Conservation (phyloP, 2,113 vertebrate species). For the Forbesichthys papilliferus region DNA sequence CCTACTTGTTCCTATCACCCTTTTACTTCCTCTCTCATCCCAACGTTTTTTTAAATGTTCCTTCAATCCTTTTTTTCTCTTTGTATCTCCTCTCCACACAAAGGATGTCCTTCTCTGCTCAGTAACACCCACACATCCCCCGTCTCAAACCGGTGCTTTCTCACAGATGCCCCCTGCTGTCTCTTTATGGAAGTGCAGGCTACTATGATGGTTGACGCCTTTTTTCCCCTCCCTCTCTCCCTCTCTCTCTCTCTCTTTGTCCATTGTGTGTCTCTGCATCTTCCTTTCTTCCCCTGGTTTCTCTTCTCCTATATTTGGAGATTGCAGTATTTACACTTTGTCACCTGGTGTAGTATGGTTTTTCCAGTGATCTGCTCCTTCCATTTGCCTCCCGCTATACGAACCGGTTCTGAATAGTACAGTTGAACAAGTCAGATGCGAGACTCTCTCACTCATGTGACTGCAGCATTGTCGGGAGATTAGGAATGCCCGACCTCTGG, state of each 20-base stretch:
- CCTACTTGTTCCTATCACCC: slow-evolving; percentile 12
- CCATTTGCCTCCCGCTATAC: background rate
- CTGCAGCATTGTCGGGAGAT: slow-evolving; percentile 7
- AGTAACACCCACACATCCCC: slow-evolving; percentile 44
- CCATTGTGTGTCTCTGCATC: background rate
- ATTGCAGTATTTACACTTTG: background rate
- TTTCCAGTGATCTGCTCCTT: background rate
- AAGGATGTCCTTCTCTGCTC: slow-evolving; percentile 33
- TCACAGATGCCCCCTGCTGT: slow-evolving; percentile 65
- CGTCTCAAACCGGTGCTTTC: slow-evolving; percentile 12
- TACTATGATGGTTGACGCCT: slow-evolving; percentile 36
- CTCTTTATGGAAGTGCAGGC: slow-evolving; percentile 39
- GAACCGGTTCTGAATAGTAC: background rate
- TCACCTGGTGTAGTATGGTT: background rate
- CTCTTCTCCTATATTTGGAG: background rate
- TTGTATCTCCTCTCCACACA: slow-evolving; percentile 27
- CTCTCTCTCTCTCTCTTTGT: background rate
- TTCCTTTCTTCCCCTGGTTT: background rate
- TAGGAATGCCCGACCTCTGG: background rate
- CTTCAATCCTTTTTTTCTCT: slow-evolving; percentile 4
- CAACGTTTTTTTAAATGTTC: background rate
- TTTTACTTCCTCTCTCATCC: slow-evolving; percentile 10
- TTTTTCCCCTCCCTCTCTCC: background rate
- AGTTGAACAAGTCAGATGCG: slow-evolving; percentile 15
- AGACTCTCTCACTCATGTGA: slow-evolving; percentile 4